Evolutionary conservation across 2,888 invertebrate genomes (phyloP).

Genomic region (Ormyrus pomaceus): DNA sequence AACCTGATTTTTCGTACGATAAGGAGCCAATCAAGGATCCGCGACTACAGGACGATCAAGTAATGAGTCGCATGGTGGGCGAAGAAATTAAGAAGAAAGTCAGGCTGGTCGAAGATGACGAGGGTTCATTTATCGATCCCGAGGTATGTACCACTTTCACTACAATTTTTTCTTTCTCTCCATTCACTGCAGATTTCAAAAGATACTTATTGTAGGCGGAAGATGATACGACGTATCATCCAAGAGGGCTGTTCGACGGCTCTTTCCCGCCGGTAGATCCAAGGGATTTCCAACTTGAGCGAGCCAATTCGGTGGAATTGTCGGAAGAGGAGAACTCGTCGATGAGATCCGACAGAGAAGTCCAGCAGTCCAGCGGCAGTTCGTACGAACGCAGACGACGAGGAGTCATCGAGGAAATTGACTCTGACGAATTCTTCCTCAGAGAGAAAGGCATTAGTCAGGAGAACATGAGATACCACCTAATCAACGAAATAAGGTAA

Average conservation of each 20-base stretch:
- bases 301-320: slow-evolving; percentile 47
- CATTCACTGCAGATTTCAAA: background rate
- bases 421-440: slow-evolving; percentile 91
- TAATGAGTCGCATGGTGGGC: slow-evolving; percentile 48
- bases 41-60: slow-evolving; percentile 64
- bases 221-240: slow-evolving; percentile 37
- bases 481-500: slow-evolving; percentile 53
- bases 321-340: slow-evolving; percentile 66
- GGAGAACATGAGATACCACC: slow-evolving; percentile 82
- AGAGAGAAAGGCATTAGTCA: slow-evolving; percentile 89
- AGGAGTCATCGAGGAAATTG: slow-evolving; percentile 89
- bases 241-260: slow-evolving; percentile 28
- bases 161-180: background rate
- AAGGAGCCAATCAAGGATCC: slow-evolving; percentile 62
- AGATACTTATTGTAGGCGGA: slow-evolving; percentile 19
- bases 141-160: slow-evolving; percentile 24
- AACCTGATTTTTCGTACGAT: slow-evolving; percentile 8
- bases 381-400: slow-evolving; percentile 78
- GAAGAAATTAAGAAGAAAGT: slow-evolving; percentile 53
- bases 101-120: slow-evolving; percentile 28
- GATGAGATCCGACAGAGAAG: slow-evolving; percentile 75
- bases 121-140: slow-evolving; percentile 27
- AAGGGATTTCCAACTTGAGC: slow-evolving; percentile 62
- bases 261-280: slow-evolving; percentile 66
- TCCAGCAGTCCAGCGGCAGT: slow-evolving; percentile 80